These are phyloP conservation scores for Psophia crepitans DNA, from an alignment of 2,113 vertebrate species.

Conservation along the genomic window DNA sequence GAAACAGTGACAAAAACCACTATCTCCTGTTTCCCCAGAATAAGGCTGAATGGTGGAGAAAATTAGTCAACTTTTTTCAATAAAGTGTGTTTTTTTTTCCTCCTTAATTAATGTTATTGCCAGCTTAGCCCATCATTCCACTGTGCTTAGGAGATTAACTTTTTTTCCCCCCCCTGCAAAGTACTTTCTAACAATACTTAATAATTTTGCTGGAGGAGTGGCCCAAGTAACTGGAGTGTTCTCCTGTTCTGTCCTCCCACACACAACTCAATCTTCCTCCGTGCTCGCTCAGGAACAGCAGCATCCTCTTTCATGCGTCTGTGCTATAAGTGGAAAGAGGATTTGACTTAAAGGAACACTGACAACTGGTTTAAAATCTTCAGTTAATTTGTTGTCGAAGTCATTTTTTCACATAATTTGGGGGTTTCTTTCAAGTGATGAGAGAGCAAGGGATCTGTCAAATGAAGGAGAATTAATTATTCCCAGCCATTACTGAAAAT, in stretches of 20 bases:
- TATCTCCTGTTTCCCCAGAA: constrained; percentile 3
- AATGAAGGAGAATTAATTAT: constrained; percentile 39
- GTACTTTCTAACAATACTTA: constrained; percentile 54
- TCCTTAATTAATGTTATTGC: constrained; percentile 38
- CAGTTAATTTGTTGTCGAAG: constrained; percentile 12
- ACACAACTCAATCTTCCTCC: constrained; percentile 39
- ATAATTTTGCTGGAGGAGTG: constrained; percentile 62
- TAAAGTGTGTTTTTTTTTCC: neutral
- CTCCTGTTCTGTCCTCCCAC: constrained; percentile 59
- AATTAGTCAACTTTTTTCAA: constrained; percentile 38
- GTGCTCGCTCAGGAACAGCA: neutral
- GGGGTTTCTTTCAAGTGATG: neutral
- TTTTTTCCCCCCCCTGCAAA: neutral
- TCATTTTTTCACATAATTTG: neutral
- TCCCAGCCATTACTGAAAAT: neutral
- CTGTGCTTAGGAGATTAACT: constrained; percentile 4
- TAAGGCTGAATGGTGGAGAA: constrained; percentile 12
- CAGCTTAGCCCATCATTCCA: constrained; percentile 28
- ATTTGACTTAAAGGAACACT: constrained; percentile 40
- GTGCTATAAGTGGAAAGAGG: constrained; percentile 41
- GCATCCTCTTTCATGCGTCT: constrained; percentile 13
- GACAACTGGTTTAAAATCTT: constrained; percentile 19
- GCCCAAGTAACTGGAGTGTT: constrained; percentile 47
- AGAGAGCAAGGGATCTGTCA: neutral
- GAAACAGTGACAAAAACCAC: constrained; percentile 14